Evolutionary conservation across 2,797 vertebrate genomes (phyloP).

Genomic region (Typhlichthys subterraneus): DNA sequence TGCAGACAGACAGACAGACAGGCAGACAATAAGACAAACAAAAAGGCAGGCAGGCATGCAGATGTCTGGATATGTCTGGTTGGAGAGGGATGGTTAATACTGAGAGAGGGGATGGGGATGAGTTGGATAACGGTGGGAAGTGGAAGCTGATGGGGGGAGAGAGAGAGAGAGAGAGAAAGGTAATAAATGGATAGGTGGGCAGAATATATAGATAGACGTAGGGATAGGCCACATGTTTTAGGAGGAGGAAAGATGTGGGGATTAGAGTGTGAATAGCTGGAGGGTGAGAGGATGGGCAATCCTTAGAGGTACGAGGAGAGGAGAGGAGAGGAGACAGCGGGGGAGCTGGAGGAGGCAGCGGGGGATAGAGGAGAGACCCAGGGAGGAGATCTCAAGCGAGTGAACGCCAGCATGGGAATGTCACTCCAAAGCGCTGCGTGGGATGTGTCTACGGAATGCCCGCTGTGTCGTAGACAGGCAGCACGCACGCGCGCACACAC

Average conservation of each 20-base stretch:
- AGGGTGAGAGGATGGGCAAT: neutral
- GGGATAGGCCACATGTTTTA: neutral
- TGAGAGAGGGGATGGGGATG: constrained; percentile 4
- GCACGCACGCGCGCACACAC: neutral
- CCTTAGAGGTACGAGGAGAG: constrained; percentile 2
- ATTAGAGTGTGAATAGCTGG: neutral
- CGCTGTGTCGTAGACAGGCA: constrained; percentile 34
- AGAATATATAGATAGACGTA: neutral
- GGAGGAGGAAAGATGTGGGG: neutral
- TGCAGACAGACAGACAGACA: too few relatives aligned
- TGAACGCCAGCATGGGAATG: constrained; percentile 44
- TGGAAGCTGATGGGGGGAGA: neutral
- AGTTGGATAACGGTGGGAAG: neutral
- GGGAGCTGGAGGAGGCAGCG: neutral
- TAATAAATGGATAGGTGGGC: neutral
- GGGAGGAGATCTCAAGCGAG: constrained; percentile 35
- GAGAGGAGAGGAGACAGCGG: constrained; percentile 5
- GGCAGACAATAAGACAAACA: too few relatives aligned
- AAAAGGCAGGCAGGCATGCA: too few relatives aligned
- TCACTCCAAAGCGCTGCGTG: constrained; percentile 50
- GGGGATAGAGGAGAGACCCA: constrained; percentile 13
- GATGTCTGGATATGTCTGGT: too few relatives aligned
- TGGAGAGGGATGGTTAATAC: too few relatives aligned
- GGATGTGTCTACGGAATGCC: constrained; percentile 32
- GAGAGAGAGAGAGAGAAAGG: neutral